Conservation (phyloP, 2,113 vertebrate species). For the Empidonax alnorum region DNA sequence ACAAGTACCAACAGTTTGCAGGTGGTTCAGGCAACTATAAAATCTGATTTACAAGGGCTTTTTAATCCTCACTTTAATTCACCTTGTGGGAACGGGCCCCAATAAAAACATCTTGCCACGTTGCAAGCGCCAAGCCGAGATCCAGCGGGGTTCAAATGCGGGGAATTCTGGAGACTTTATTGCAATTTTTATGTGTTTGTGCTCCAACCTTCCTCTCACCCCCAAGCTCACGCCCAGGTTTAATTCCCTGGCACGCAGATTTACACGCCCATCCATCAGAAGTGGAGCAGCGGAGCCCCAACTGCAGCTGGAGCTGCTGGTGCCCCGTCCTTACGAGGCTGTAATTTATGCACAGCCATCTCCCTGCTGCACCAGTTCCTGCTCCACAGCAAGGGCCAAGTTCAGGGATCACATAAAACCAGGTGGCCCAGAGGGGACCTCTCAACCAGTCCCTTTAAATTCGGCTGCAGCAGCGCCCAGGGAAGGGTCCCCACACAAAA, state of each 20-base stretch:
- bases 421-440: neutral
- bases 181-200: neutral
- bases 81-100: slow-evolving; percentile 56
- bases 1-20: slow-evolving; percentile 68
- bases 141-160: neutral
- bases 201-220: neutral
- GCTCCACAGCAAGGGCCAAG: neutral
- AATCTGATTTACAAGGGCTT: slow-evolving; percentile 66
- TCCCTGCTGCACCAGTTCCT: neutral
- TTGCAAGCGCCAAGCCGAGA: slow-evolving; percentile 1
- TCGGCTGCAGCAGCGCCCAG: neutral
- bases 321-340: neutral
- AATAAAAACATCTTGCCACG: slow-evolving; percentile 34
- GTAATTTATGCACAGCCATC: neutral
- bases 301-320: neutral
- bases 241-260: neutral
- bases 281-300: neutral
- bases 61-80: slow-evolving; percentile 71
- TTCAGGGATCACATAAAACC: neutral
- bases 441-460: neutral
- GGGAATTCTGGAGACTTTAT: neutral
- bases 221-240: neutral
- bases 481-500: neutral
- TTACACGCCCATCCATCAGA: neutral
- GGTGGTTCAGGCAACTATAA: slow-evolving; percentile 70